These are phyloP conservation scores for Troglohyphantes excavatus DNA, from an alignment of 2,888 invertebrate genomes.

Conservation along the genomic window DNA sequence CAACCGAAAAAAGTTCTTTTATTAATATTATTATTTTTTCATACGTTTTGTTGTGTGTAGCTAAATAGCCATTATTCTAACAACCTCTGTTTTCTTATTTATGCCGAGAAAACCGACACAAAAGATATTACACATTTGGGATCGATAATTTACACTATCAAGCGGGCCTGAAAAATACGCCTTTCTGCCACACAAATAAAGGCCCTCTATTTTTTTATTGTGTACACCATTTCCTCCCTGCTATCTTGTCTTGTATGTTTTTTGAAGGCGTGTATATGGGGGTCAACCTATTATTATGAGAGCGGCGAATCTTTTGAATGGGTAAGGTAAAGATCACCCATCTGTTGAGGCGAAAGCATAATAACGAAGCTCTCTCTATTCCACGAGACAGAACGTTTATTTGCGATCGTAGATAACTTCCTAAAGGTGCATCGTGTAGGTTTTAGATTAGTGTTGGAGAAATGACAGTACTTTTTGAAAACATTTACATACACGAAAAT, in stretches of 20 bases:
- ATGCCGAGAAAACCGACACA: constrained; percentile 69
- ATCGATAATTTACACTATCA: constrained; percentile 75
- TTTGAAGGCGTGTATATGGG: constrained; percentile 14
- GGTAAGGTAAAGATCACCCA: constrained; percentile 26
- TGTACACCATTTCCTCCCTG: background rate
- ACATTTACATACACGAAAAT: no score
- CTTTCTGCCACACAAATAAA: constrained; percentile 55
- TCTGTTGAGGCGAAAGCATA: constrained; percentile 44
- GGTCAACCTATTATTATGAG: constrained; percentile 27
- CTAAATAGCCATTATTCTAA: constrained; percentile 72
- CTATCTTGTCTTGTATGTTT: constrained; percentile 40
- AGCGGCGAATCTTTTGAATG: constrained; percentile 38
- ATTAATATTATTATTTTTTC: constrained; percentile 21
- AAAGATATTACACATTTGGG: constrained; percentile 64
- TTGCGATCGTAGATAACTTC: background rate
- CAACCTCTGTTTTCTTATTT: constrained; percentile 78
- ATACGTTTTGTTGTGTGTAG: constrained; percentile 69
- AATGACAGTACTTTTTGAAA: no score
- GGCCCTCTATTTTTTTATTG: constrained; percentile 46
- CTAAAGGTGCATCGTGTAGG: no score
- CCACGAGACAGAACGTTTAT: constrained; percentile 3
- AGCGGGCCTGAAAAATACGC: constrained; percentile 42
- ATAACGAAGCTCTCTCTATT: constrained; percentile 13
- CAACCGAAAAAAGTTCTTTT: constrained; percentile 31
- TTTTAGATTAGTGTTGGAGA: no score